Evolutionary conservation across 2,888 invertebrate genomes (phyloP).

Genomic region (Scrobipalpa atriplicella): DNA sequence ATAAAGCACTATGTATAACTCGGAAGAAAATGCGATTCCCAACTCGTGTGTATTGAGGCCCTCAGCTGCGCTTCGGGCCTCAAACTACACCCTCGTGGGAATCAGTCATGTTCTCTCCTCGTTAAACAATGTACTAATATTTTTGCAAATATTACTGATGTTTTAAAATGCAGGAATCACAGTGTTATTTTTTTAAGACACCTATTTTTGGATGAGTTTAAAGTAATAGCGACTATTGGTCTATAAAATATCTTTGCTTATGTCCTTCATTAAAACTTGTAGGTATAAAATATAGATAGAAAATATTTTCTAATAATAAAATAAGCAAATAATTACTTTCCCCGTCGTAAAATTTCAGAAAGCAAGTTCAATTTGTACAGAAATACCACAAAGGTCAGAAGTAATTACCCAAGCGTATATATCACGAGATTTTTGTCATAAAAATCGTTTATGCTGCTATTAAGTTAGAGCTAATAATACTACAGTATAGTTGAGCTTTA

Average conservation of each 20-base stretch:
- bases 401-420: conserved; percentile 7
- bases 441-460: conserved; percentile 3
- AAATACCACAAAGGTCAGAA: conserved; percentile 14
- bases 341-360: background rate
- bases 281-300: background rate
- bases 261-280: background rate
- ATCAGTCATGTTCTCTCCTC: too few relatives aligned
- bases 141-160: too few relatives aligned
- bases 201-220: too few relatives aligned
- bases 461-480: background rate
- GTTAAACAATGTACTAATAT: too few relatives aligned
- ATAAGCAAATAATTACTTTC: background rate
- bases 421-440: conserved; percentile 9
- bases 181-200: too few relatives aligned
- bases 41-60: too few relatives aligned
- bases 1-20: too few relatives aligned
- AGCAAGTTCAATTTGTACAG: conserved; percentile 5
- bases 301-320: background rate
- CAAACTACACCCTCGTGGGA: too few relatives aligned
- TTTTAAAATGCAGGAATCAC: too few relatives aligned
- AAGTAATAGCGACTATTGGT: background rate
- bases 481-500: background rate
- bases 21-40: too few relatives aligned
- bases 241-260: background rate
- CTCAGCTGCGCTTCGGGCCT: too few relatives aligned